Percentiles rank a stretch among this genome's conserved stretches.
These are phyloP conservation scores for Panorpa germanica DNA, from an alignment of 2,888 invertebrate species.

Conservation along the genomic window DNA sequence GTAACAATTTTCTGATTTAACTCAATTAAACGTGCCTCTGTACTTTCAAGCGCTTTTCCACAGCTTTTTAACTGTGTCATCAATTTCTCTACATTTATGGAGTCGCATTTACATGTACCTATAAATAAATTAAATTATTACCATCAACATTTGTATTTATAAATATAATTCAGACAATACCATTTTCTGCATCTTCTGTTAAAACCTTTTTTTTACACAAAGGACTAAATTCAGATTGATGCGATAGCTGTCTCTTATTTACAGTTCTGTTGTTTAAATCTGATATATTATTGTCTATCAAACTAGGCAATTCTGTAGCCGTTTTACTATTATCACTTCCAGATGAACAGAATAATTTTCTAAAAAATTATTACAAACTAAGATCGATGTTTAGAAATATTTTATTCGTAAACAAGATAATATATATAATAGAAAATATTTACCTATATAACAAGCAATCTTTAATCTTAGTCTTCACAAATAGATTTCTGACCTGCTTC, in stretches of 20 bases:
- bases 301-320: conserved; percentile 39
- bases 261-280: conserved; percentile 8
- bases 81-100: conserved; percentile 66
- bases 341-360: conserved; percentile 44
- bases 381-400: too few relatives aligned
- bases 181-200: conserved; percentile 12
- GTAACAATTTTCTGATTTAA: conserved; percentile 34
- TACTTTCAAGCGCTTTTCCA: conserved; percentile 52
- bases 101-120: conserved; percentile 56
- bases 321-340: conserved; percentile 29
- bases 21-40: conserved; percentile 47
- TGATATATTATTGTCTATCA: conserved; percentile 21
- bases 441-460: conserved; percentile 61
- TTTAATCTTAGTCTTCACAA: conserved; percentile 62
- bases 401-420: conserved; percentile 1
- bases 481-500: conserved; percentile 66
- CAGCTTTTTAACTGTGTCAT: conserved; percentile 55
- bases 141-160: conserved; percentile 3
- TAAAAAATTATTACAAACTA: too few relatives aligned
- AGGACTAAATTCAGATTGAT: too few relatives aligned
- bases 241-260: too few relatives aligned
- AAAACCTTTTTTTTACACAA: conserved; percentile 14
- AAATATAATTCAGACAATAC: neutral
- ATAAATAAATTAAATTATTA: conserved; percentile 29
- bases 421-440: conserved; percentile 12